phyloP scores from a whole-genome alignment of 2,888 invertebrate species.

The Lasioglossum lativentre region DNA sequence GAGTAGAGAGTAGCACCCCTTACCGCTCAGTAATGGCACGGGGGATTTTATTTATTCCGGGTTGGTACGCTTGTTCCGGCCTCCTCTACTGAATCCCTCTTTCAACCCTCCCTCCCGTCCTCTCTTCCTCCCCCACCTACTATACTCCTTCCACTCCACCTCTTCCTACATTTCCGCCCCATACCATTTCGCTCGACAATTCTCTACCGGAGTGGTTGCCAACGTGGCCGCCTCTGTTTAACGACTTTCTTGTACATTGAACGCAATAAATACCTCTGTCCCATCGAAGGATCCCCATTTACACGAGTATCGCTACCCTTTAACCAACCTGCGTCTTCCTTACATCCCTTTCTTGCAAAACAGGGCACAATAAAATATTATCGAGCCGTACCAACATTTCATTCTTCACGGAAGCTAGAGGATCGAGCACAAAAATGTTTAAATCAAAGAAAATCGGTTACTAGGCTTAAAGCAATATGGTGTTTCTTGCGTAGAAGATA shows the following conservation, averaged over 20 bases:
- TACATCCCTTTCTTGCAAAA: slow-evolving; percentile 14
- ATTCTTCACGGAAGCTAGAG: not conserved
- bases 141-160: slow-evolving; percentile 54
- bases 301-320: slow-evolving; percentile 52
- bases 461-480: fast-evolving
- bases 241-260: slow-evolving; percentile 73
- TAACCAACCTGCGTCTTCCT: slow-evolving; percentile 9
- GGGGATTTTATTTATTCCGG: slow-evolving; percentile 79
- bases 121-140: slow-evolving; percentile 49
- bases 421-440: not conserved
- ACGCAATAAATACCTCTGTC: slow-evolving; percentile 74
- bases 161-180: slow-evolving; percentile 60
- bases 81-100: slow-evolving; percentile 73
- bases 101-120: slow-evolving; percentile 67
- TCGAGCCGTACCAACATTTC: not conserved
- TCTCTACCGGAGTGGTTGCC: slow-evolving; percentile 73
- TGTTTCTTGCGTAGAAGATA: not conserved
- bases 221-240: slow-evolving; percentile 72
- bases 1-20: slow-evolving; percentile 63
- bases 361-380: not conserved
- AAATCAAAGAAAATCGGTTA: not conserved
- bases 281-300: slow-evolving; percentile 70
- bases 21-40: slow-evolving; percentile 64
- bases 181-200: slow-evolving; percentile 70
- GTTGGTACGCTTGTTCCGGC: slow-evolving; percentile 78